Base-by-base conservation (phyloP, 2,888 invertebrate species). In the Chydorus sphaericus region DNA sequence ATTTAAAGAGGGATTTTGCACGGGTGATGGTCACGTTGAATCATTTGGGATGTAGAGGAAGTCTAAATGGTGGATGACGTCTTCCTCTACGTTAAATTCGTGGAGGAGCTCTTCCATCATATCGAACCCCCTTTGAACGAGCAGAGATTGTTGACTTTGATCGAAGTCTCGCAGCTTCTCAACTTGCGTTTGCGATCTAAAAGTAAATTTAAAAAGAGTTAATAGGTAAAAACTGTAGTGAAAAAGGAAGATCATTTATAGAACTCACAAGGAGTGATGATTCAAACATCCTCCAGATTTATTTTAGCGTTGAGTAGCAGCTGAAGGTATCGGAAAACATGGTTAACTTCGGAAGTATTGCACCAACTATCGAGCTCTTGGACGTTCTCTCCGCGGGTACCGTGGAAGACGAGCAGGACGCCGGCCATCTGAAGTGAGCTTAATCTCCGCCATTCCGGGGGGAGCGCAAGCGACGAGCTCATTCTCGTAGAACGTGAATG, bases 191-290 rank as follows among this genome's bases (percentile, higher is more conserved):
- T 88, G 59, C 82, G 72, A 66, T 96, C 96, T n/a, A n/a, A n/a
- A n/a, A n/a, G n/a, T n/a, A n/a, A n/a, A n/a, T n/a, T n/a, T n/a
- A n/a, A n/a, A n/a, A n/a, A n/a, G n/a, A n/a, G n/a, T n/a, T n/a
- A n/a, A n/a, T n/a, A n/a, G n/a, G n/a, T n/a, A n/a, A n/a, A n/a
- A n/a, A n/a, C n/a, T n/a, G n/a, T n/a, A n/a, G n/a, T n/a, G n/a
- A n/a, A n/a, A n/a, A n/a, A n/a, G n/a, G n/a, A n/a, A n/a, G n/a
- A n/a, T n/a, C n/a, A n/a, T n/a, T n/a, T n/a, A n/a, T n/a, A n/a
- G n/a, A n/a, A n/a, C n/a, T n/a, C n/a, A n/a, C n/a, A n/a, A 0
- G 94, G 94, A 14, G 93, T 85, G 59, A 96, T 86, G 57, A 96
- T 81, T 4, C 94, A 94, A 65, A 96, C 79, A 62, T 89, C 83